Base-by-base conservation (phyloP, 1,140 invertebrate genomes). In the Macrocentrus cingulum region DNA sequence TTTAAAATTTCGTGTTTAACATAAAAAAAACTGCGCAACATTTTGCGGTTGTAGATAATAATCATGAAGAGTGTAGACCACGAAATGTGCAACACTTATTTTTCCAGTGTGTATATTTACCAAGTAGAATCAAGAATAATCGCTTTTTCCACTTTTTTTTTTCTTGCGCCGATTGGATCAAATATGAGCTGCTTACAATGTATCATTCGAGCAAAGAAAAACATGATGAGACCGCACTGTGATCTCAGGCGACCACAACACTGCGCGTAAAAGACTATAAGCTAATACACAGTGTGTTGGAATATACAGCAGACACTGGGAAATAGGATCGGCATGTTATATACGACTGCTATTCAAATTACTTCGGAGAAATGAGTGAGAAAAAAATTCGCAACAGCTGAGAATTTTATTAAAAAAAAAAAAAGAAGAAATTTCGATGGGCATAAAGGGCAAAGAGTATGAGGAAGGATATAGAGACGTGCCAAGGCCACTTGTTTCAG, bases 401-500 rank as follows among this genome's bases (percentile, higher is more conserved):
- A 52, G 37, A 41, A 41, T 52, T n/a, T 19, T 8, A 52, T 52
- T 20, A 9, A 29, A 29, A 5, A 29, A 9, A 29, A 29, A 5
- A 29, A 9, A 29, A 29, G 25, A 29, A 29, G 25, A 20, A 39
- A 39, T 15, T 39, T 39, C 36, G 36, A 39, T 39, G 36, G n/a
- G n/a, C n/a, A n/a, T 2, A 36, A 20, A 53, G 55, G 53, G 53
- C 50, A 39, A 15, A 39, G 13, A 52, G 16, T 18, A 32, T n/a
- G 15, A 37, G 29, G 3, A 51, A 19, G 19, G 50, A 52, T 19
- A 11, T 19, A 37, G 36, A 34, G 36, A 41, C 32, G 36, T 52
- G 50, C 50, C 49, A 39, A 25, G 32, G 48, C 48, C 25, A 51
- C 23, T 18, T 34, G 6, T 51, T 51, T 19, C 48, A 64, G 54